These are phyloP conservation scores for Lycophotia porphyrea DNA, from an alignment of 2,888 invertebrate species.

Conservation along the genomic window DNA sequence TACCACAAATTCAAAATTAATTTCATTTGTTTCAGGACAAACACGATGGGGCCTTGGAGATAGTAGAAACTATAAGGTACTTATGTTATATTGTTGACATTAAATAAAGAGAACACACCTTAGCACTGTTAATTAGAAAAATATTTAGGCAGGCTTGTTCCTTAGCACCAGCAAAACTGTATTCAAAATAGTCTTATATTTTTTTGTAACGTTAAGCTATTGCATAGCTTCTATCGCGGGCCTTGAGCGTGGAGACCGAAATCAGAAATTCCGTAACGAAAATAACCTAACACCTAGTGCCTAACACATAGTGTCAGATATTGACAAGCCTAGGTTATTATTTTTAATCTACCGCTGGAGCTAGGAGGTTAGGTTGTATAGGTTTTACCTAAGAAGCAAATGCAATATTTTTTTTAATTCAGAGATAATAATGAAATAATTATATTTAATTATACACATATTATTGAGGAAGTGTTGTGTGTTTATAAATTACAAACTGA, in stretches of 20 bases:
- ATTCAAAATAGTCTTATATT: background rate
- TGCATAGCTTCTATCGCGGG: too few relatives aligned
- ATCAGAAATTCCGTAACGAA: too few relatives aligned
- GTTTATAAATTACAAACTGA: background rate
- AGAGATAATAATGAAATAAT: conserved; percentile 5
- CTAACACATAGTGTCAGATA: too few relatives aligned
- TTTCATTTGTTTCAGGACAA: conserved; percentile 93
- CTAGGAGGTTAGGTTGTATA: too few relatives aligned
- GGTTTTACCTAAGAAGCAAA: too few relatives aligned
- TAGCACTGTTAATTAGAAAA: conserved; percentile 7
- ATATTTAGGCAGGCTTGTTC: background rate
- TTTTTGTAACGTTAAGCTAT: too few relatives aligned
- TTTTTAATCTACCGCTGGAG: too few relatives aligned
- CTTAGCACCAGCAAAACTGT: background rate
- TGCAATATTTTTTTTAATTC: too few relatives aligned
- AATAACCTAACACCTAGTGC: too few relatives aligned
- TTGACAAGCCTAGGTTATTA: too few relatives aligned
- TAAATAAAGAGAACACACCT: conserved; percentile 5
- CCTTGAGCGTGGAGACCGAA: too few relatives aligned
- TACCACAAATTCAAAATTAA: conserved; percentile 39
- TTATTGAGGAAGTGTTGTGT: background rate
- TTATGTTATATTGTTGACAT: conserved; percentile 22
- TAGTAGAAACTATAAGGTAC: conserved; percentile 97
- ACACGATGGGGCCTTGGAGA: conserved; percentile 97
- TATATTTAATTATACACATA: background rate